Base-by-base conservation (phyloP, 2,113 vertebrate species). In the Cygnus atratus region DNA sequence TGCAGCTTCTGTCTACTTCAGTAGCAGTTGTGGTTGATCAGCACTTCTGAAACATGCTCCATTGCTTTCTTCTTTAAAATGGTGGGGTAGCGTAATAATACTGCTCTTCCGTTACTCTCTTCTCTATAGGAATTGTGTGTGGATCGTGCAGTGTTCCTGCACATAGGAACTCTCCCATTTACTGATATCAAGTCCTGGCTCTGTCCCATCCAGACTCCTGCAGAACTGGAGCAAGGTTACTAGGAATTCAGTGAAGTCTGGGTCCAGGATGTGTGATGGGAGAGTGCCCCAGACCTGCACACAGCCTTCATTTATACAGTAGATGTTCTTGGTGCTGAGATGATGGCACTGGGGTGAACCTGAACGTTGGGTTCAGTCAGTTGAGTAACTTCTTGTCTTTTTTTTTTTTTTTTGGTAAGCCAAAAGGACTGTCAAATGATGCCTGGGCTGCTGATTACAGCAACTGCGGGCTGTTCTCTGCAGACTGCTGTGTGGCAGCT, bases 1-100 rank as follows among this genome's bases (percentile, higher is more conserved):
- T 85, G 84, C 66, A 91, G 37, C 58, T 62, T 90, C 74, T 73
- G 41, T 90, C 95, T 75, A n/a, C 87, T 76, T 31, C 74, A 79
- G 52, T n/a, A 91, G 84, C 54, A 73, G 31, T 26, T 85, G 78
- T 37, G 52, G 43, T 39, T 75, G 28, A 54, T 50, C 54, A 68
- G 63, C 14, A 16, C 28, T 73, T 81, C 58, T 84, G 88, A 75
- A 89, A 84, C 89, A 72, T 26, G 67, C 13, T 10, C 54, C 12
- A 10, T 58, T 67, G 37, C 65, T 65, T 81, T 50, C 54, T 61
- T 50, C 85, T 58, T 93, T 44, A 65, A 87, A 91, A 39, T 28
- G 20, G 0, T 41, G 48, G 76, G 10, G 18, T 57, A 57, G 24
- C 65, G 39, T 70, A 80, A 88, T 77, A 35, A 75, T 37, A 72